Evolutionary conservation across 2,113 vertebrate species (phyloP).

Genomic region (Neogale vison): DNA sequence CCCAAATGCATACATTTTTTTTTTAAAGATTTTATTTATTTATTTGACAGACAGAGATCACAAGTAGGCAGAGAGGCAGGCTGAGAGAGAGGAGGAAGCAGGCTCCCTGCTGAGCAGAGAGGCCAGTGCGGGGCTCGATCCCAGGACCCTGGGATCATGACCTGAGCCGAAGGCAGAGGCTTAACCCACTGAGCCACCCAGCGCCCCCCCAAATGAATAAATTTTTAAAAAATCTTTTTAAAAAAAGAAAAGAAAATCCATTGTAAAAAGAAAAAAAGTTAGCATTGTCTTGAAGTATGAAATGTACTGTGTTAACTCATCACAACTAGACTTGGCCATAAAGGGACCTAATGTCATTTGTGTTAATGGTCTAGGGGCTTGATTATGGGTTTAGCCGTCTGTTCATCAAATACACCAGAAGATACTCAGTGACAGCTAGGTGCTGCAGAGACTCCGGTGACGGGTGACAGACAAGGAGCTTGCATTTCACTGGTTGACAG

Average conservation of each 20-base stretch:
- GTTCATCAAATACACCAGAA: background rate
- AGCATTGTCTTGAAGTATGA: background rate
- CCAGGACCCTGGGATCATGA: no score
- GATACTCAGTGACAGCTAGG: background rate
- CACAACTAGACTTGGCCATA: background rate
- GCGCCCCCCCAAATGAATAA: no score
- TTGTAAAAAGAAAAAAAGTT: background rate
- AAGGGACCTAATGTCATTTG: background rate
- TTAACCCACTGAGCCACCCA: no score
- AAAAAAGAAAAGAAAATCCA: background rate
- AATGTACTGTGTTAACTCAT: background rate
- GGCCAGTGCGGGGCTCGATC: no score
- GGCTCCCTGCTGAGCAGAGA: no score
- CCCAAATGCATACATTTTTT: no score
- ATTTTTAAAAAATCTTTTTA: no score
- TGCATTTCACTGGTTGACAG: background rate
- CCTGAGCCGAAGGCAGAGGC: no score
- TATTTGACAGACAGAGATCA: no score
- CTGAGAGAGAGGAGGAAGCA: no score
- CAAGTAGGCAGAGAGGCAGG: no score
- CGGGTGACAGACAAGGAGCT: background rate
- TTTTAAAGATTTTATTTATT: no score
- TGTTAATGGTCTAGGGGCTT: background rate
- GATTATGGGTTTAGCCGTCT: background rate
- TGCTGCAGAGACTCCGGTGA: background rate